These are phyloP conservation scores for Tetramorium simillimum DNA, from an alignment of 1,140 invertebrate species.

Conservation along the genomic window DNA sequence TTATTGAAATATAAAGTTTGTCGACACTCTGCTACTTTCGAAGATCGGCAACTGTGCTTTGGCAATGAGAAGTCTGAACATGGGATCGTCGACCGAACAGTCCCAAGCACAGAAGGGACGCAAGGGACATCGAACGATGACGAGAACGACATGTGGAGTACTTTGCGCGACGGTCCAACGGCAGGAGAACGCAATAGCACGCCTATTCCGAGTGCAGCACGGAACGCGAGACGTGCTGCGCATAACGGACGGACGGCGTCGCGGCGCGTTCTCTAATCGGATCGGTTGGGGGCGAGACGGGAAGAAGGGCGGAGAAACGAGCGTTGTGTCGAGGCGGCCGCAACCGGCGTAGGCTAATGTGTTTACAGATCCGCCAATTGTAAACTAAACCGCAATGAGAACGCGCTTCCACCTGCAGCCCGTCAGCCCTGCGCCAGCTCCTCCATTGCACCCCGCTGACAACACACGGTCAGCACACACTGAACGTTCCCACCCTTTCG, in stretches of 20 bases:
- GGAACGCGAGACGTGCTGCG: constrained; percentile 49
- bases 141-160: constrained; percentile 2
- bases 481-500: constrained; percentile 6
- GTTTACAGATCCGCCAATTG: constrained; percentile 73
- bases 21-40: neutral
- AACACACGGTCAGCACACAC: constrained; percentile 27
- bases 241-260: constrained; percentile 31
- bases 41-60: neutral
- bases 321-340: constrained; percentile 61
- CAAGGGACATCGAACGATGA: neutral
- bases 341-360: constrained; percentile 62
- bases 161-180: constrained; percentile 22
- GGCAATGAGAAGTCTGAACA: neutral
- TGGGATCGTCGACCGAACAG: neutral
- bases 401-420: constrained; percentile 23
- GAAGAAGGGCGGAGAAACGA: constrained; percentile 48
- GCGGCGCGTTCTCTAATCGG: neutral
- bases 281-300: neutral
- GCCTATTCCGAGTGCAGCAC: constrained; percentile 40
- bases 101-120: neutral
- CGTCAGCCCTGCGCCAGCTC: neutral
- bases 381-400: constrained; percentile 66
- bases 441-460: constrained; percentile 32
- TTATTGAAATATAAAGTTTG: neutral
- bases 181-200: neutral